phyloP scores from a whole-genome alignment of 2,113 vertebrate species.

The Cyanocitta stelleri region DNA sequence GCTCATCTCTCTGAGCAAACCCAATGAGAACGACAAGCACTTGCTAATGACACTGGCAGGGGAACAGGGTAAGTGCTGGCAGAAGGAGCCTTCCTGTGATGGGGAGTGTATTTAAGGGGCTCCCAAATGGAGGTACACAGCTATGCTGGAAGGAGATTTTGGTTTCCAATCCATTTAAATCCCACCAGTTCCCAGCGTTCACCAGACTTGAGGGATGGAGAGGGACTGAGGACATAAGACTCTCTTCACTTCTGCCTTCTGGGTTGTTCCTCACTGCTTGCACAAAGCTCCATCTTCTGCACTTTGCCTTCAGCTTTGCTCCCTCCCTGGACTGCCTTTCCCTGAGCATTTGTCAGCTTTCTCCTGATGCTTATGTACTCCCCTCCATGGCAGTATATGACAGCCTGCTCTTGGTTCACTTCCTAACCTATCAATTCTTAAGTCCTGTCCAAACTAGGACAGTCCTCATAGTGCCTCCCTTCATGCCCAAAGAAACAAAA shows the following conservation, averaged over 20 bases:
- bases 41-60: slow-evolving; percentile 90
- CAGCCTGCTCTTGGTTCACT: neutral
- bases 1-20: slow-evolving; percentile 91
- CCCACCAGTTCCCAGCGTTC: neutral
- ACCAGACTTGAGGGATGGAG: neutral
- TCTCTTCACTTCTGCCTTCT: neutral
- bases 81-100: neutral
- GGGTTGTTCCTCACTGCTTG: neutral
- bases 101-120: neutral
- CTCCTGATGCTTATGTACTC: neutral
- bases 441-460: neutral
- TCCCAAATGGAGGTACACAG: neutral
- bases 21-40: slow-evolving; percentile 88
- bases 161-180: neutral
- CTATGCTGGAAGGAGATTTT: neutral
- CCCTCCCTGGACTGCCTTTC: neutral
- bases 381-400: neutral
- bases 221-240: neutral
- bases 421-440: neutral
- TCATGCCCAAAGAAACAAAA: neutral
- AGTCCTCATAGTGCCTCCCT: neutral
- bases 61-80: slow-evolving; percentile 77
- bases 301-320: neutral
- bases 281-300: neutral
- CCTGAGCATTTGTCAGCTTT: neutral